Evolutionary conservation across 1,140 invertebrate species (phyloP).

Genomic region (Drosophila tropicalis): DNA sequence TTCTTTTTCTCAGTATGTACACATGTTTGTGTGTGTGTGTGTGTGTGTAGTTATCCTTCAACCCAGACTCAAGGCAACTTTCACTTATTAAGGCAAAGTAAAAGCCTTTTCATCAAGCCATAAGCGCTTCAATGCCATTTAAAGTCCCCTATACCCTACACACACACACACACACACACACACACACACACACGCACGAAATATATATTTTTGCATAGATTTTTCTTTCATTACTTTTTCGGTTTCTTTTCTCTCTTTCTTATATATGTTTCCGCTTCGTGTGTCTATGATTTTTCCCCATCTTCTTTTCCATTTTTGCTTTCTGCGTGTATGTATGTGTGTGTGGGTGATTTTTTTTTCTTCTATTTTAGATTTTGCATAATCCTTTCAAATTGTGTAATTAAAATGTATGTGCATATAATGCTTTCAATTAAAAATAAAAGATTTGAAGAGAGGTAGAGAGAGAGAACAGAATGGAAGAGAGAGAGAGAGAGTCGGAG

Average conservation of each 20-base stretch:
- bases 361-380: slow-evolving; percentile 19
- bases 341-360: slow-evolving; percentile 10
- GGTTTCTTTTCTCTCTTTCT: neutral
- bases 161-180: neutral
- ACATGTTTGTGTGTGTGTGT: neutral
- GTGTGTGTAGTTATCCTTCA: slow-evolving; percentile 10
- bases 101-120: slow-evolving; percentile 36
- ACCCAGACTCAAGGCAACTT: slow-evolving; percentile 55
- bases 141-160: slow-evolving; percentile 15
- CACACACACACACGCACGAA: neutral
- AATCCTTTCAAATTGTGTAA: slow-evolving; percentile 69
- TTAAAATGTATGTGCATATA: slow-evolving; percentile 77
- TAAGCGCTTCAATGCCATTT: slow-evolving; percentile 41
- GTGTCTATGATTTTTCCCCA: slow-evolving; percentile 7
- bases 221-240: slow-evolving; percentile 22
- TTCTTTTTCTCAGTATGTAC: neutral
- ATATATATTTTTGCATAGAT: slow-evolving; percentile 14
- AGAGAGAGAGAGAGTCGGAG: slow-evolving; percentile 28
- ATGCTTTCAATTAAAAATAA: slow-evolving; percentile 60
- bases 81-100: slow-evolving; percentile 36
- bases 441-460: slow-evolving; percentile 24
- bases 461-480: slow-evolving; percentile 27
- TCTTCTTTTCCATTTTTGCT: neutral
- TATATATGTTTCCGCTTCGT: neutral
- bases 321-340: neutral